Evolutionary conservation across 1,140 invertebrate genomes (phyloP).

Genomic region (Trichogramma pretiosum): DNA sequence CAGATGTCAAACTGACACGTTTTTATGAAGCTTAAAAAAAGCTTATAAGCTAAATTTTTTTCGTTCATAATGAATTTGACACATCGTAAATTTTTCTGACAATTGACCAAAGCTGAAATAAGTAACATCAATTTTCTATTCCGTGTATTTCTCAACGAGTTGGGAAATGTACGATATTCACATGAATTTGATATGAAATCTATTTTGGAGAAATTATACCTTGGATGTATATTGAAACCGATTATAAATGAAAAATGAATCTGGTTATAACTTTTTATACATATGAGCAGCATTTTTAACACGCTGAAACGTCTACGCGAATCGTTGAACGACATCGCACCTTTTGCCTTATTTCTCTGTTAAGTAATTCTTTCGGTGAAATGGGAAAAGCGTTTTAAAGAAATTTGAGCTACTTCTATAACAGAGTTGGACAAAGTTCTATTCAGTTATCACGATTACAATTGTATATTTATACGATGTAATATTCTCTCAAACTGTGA

Average conservation of each 20-base stretch:
- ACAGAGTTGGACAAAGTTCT: conserved; percentile 9
- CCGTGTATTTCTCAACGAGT: background rate
- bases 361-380: background rate
- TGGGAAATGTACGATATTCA: background rate
- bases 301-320: background rate
- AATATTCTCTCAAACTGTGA: conserved; percentile 5
- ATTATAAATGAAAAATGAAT: background rate
- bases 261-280: background rate
- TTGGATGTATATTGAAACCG: background rate
- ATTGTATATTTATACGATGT: conserved; percentile 14
- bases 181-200: background rate
- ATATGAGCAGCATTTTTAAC: background rate
- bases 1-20: too few relatives aligned
- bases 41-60: too few relatives aligned
- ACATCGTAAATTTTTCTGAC: too few relatives aligned
- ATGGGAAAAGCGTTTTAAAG: background rate
- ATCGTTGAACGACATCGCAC: conserved; percentile 10
- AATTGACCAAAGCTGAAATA: too few relatives aligned
- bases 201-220: background rate
- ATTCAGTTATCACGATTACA: conserved; percentile 17
- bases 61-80: too few relatives aligned
- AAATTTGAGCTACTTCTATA: conserved; percentile 6
- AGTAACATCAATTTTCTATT: background rate
- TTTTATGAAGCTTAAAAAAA: too few relatives aligned
- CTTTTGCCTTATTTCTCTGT: conserved; percentile 1